Base-by-base conservation (phyloP, 2,888 invertebrate species). In the Rambutsinella grinnellia region DNA sequence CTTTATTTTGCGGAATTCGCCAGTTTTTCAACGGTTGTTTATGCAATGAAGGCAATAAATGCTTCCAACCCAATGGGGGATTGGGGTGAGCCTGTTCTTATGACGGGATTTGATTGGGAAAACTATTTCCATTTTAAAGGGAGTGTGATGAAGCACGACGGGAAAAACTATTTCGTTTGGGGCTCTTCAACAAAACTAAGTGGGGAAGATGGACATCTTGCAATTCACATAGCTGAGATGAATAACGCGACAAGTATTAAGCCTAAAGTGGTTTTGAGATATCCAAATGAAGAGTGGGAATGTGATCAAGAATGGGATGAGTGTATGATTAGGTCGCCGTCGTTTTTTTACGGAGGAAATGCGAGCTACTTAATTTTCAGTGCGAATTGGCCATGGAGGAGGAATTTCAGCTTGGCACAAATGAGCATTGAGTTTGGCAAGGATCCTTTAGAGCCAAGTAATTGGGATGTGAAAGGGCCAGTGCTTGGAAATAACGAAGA, bases 361-460 rank as follows among this genome's bases (percentile, higher is more conserved):
- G 71, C 74, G 1, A 56, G 67, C 15, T 80, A 79, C 26, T 27
- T 78, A 13, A 71, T 78, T 19, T 79, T 75, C 68, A 79, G 78
- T 0, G 76, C 74, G 17, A 67, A 70, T 19, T 66, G 53, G n/a
- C 74, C 78, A 13, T 80, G 62, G 28, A 71, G 66, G 13, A 74
- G 78, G 8, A 68, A 67, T 21, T 80, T 79, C 28, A 69, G 68
- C 28, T 36, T 80, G 21, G 72, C 74, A 1, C 57, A 72, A 28
- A 79, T 77, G 78, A 75, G 74, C 58, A 77, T 78, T 17, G 46
- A 54, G 19, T 49, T 53, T 23, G 63, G 44, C 1, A 58, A 65
- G 27, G 75, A 76, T 49, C 80, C 78, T 0, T 60, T 80, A 75
- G 46, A 61, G 8, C 63, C 58, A 0, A 21, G 19, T 6, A 75